A percentile compares a stretch with the other conserved stretches of the same genome.
These are phyloP conservation scores for Philereme transversata DNA, from an alignment of 2,888 invertebrate genomes.

Conservation along the genomic window DNA sequence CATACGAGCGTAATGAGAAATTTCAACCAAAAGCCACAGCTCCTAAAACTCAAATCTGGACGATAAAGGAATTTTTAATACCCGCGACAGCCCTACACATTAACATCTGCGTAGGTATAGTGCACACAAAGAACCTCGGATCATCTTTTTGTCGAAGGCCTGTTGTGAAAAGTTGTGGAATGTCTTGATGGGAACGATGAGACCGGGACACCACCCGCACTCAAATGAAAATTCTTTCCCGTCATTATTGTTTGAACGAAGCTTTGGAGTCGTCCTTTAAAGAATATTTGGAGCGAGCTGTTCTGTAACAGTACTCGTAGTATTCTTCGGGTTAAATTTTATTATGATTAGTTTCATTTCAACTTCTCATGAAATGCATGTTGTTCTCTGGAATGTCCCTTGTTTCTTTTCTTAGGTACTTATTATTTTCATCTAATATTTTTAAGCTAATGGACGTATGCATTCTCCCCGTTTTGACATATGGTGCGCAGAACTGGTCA, in stretches of 20 bases:
- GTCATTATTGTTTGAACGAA: conserved; percentile 69
- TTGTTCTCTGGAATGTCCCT: conserved; percentile 5
- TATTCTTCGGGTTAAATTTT: conserved; percentile 13
- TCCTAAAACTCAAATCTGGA: conserved; percentile 18
- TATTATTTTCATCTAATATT: no score
- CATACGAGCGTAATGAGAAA: conserved; percentile 22
- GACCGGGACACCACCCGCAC: conserved; percentile 56
- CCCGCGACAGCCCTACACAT: conserved; percentile 38
- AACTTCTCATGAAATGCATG: conserved; percentile 8
- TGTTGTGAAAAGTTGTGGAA: conserved; percentile 69
- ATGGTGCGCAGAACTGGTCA: no score
- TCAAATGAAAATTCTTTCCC: conserved; percentile 76
- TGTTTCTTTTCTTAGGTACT: not conserved
- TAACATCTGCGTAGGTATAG: conserved; percentile 42
- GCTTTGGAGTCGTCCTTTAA: conserved; percentile 46
- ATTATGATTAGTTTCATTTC: conserved; percentile 11
- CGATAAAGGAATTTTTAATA: conserved; percentile 45
- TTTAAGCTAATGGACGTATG: no score
- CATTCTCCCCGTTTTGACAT: no score
- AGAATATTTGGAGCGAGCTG: conserved; percentile 30
- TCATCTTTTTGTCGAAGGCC: conserved; percentile 62
- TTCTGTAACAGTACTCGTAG: conserved; percentile 19
- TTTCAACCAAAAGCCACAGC: conserved; percentile 22
- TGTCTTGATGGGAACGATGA: conserved; percentile 68
- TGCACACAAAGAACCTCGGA: conserved; percentile 48